Evolutionary conservation across 2,797 vertebrate genomes (phyloP).

Genomic region (Pangasius krempfi): DNA sequence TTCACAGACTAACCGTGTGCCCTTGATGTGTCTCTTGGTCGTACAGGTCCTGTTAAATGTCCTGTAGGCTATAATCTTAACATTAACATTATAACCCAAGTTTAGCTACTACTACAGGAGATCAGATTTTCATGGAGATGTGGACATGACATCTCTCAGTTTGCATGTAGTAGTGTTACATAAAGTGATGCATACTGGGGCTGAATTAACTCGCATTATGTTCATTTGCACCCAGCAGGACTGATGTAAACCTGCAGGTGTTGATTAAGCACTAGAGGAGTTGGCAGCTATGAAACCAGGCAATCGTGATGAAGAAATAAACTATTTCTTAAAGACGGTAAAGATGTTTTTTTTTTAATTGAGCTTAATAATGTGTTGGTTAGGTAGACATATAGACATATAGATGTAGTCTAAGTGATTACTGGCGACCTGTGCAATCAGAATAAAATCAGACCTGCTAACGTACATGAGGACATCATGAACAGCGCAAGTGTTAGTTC

Average conservation of each 20-base stretch:
- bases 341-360: background rate
- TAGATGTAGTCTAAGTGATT: background rate
- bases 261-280: constrained; percentile 18
- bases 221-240: constrained; percentile 26
- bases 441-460: background rate
- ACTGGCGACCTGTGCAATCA: background rate
- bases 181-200: background rate
- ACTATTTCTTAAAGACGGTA: background rate
- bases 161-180: background rate
- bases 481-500: background rate
- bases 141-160: background rate
- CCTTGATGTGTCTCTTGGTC: constrained; percentile 9
- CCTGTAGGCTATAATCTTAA: background rate
- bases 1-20: background rate
- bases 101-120: background rate
- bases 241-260: constrained; percentile 31
- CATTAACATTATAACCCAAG: background rate
- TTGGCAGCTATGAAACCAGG: background rate
- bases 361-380: background rate
- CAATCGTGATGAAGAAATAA: background rate
- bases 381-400: background rate
- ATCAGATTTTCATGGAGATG: background rate
- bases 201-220: background rate
- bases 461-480: background rate
- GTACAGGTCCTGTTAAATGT: background rate